These are phyloP conservation scores for Pseudorasbora parva DNA, from an alignment of 2,113 vertebrate genomes.

Conservation along the genomic window DNA sequence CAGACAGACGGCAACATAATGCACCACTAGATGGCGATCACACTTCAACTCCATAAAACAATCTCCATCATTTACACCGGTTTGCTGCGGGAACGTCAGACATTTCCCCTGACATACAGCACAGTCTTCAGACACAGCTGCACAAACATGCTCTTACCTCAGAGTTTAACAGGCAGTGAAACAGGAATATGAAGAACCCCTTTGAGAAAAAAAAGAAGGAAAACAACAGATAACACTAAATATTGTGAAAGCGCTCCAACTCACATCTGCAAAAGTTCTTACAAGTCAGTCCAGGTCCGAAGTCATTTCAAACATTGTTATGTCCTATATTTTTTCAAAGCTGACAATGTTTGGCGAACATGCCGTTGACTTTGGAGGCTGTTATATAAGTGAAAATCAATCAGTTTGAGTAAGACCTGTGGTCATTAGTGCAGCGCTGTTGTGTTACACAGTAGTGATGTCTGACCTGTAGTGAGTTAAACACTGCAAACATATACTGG, in stretches of 20 bases:
- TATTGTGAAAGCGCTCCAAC: not conserved
- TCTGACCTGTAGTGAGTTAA: slow-evolving; percentile 94
- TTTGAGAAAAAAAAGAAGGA: slow-evolving; percentile 60
- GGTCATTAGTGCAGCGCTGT: slow-evolving; percentile 12
- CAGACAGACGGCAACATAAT: not conserved
- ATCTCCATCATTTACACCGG: not conserved
- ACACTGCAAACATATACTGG: slow-evolving; percentile 93
- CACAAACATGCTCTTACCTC: slow-evolving; percentile 81
- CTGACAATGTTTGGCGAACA: slow-evolving; percentile 14
- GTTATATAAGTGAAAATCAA: not conserved
- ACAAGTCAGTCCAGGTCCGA: slow-evolving; percentile 27
- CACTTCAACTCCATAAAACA: not conserved
- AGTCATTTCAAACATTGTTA: slow-evolving; percentile 39
- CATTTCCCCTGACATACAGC: slow-evolving; percentile 11
- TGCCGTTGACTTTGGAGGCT: slow-evolving; percentile 32
- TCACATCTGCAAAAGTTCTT: slow-evolving; percentile 27
- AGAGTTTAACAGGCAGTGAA: slow-evolving; percentile 97
- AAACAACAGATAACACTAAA: slow-evolving; percentile 33
- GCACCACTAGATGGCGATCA: slow-evolving; percentile 32
- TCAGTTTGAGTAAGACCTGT: not conserved
- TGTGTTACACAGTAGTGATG: slow-evolving; percentile 7
- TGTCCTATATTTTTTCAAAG: slow-evolving; percentile 17
- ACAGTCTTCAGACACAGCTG: slow-evolving; percentile 44
- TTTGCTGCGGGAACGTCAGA: not conserved
- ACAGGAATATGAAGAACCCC: slow-evolving; percentile 98